phyloP scores from a whole-genome alignment of 1,140 invertebrate species.

The Brachionus paranguensis region DNA sequence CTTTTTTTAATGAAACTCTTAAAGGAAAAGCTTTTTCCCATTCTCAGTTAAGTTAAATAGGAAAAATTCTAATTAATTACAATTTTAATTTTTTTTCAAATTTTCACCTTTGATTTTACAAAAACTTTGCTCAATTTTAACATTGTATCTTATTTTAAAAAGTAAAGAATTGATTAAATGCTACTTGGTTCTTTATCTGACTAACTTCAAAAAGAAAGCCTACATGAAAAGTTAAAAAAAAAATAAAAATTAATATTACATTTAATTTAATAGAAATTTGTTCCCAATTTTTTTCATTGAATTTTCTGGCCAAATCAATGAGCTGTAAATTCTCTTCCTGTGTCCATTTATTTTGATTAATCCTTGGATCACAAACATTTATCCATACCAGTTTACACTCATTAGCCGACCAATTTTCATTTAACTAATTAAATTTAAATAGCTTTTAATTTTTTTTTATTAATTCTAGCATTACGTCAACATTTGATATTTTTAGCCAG shows the following conservation, averaged over 20 bases:
- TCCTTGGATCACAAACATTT: constrained; percentile 32
- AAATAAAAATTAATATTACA: background rate
- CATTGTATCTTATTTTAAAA: too few relatives aligned
- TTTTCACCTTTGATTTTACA: too few relatives aligned
- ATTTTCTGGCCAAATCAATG: constrained; percentile 29
- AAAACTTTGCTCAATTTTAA: too few relatives aligned
- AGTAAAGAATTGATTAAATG: too few relatives aligned
- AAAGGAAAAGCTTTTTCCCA: too few relatives aligned
- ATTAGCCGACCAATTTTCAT: constrained; percentile 5
- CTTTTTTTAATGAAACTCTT: too few relatives aligned
- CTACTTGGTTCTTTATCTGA: too few relatives aligned
- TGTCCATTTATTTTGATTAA: constrained; percentile 39
- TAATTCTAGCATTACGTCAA: background rate
- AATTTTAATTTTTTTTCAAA: too few relatives aligned
- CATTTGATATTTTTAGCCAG: constrained; percentile 33
- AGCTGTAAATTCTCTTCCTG: background rate
- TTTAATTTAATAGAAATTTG: background rate
- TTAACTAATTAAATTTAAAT: background rate
- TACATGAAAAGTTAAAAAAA: too few relatives aligned
- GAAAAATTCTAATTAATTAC: too few relatives aligned
- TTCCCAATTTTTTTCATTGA: constrained; percentile 34
- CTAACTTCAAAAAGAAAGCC: too few relatives aligned
- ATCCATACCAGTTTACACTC: constrained; percentile 26
- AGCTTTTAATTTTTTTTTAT: background rate
- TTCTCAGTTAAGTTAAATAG: too few relatives aligned